Percentiles rank a stretch among this genome's conserved stretches.
Evolutionary conservation across 1,140 invertebrate species (phyloP).

Genomic region (Drosophila grimshawi): DNA sequence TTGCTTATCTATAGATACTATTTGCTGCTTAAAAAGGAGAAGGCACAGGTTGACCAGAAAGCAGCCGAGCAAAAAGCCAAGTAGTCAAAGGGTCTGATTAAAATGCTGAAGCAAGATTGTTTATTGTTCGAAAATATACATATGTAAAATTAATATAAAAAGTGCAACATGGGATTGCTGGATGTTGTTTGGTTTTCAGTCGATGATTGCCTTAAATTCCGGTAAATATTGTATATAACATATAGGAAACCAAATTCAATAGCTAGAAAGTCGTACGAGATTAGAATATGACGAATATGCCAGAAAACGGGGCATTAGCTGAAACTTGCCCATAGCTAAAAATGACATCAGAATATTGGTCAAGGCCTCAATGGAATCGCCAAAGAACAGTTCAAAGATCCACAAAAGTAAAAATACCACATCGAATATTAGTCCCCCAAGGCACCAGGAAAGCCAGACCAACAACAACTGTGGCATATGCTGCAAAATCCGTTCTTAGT

Average conservation of each 20-base stretch:
- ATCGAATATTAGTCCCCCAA: slow-evolving; percentile 52
- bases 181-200: background rate
- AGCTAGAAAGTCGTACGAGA: slow-evolving; percentile 11
- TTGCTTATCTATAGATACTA: slow-evolving; percentile 24
- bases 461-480: slow-evolving; percentile 49
- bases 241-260: slow-evolving; percentile 62
- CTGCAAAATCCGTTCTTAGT: slow-evolving; percentile 11
- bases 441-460: slow-evolving; percentile 59
- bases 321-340: slow-evolving; percentile 54
- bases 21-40: background rate
- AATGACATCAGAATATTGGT: slow-evolving; percentile 68
- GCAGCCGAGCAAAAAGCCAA: background rate
- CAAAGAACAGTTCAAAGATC: slow-evolving; percentile 40
- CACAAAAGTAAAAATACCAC: slow-evolving; percentile 53
- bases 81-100: background rate
- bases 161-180: background rate
- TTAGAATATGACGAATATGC: background rate
- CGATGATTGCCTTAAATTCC: slow-evolving; percentile 1
- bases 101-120: background rate
- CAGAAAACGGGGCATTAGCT: background rate
- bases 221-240: slow-evolving; percentile 56
- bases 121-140: slow-evolving; percentile 7
- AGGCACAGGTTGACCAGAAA: background rate
- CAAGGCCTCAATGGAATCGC: slow-evolving; percentile 61
- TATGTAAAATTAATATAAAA: slow-evolving; percentile 20